Evolutionary conservation across 2,113 vertebrate genomes (phyloP), one percentile per base, ranked within the genome.

Genomic region (Donacobius atricapilla): DNA sequence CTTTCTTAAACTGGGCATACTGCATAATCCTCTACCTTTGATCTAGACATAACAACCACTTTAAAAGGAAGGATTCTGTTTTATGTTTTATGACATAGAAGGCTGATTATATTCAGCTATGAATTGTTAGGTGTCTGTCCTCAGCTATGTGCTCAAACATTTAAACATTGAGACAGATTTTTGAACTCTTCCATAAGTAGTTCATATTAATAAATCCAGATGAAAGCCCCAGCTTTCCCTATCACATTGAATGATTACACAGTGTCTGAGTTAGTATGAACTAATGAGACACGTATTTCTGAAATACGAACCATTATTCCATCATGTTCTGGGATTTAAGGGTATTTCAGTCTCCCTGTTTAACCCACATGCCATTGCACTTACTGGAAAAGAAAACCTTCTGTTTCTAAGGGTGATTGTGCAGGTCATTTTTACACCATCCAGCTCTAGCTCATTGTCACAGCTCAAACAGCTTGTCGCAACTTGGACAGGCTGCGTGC

Each of bases 61-160:
- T 94, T 65, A 87, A 88, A 71, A 78, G 39, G 72, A 94, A 94
- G 31, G n/a, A 71, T 81, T 91, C 75, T 28, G 35, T 9, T 92
- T 89, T 65, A 79, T 80, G 77, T 66, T 91, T 95, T 91, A 91
- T 45, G 22, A 64, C 9, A 7, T 91, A 60, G 73, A 79, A 73
- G 83, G 57, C 31, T 84, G 75, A 94, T 88, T 89, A 83, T 15
- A 87, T 28, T 33, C 73, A 73, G 58, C 66, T 44, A 63, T 48
- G 69, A 92, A 42, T 61, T 93, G 75, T 84, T 86, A 86, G 87
- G 58, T 84, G 80, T 80, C 94, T 89, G 73, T 91, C 65, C 56
- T 73, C 54, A 63, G 68, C 51, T 93, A 71, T 16, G 40, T 31
- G n/a, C 25, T 78, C 31, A 78, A 78, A 37, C 15, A 13, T 82